Base-by-base conservation (phyloP, 2,113 vertebrate genomes). In the Trogon melanurus region DNA sequence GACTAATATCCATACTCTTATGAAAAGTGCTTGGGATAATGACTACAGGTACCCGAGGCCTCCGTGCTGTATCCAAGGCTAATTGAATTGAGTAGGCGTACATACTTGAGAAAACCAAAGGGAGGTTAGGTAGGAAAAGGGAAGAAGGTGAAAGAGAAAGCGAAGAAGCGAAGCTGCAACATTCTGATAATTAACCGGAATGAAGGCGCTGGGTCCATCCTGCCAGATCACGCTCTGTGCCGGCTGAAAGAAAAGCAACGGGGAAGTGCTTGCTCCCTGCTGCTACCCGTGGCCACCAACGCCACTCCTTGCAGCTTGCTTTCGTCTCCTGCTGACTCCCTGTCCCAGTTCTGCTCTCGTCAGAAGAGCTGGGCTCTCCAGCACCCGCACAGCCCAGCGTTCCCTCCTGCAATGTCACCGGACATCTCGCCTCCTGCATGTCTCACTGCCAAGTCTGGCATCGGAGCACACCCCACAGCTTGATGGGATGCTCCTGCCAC, bases 11-110 rank as follows among this genome's bases (percentile, higher is more conserved):
- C 79, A 81, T 92, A 94, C 79, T 94, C 85, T 88, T 89, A 96
- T 91, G 89, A 93, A 96, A 94, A 96, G 93, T 96, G 85, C 75
- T 93, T 79, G 91, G 93, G 94, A 96, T 93, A 96, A 96, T 94
- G 92, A 96, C 89, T 81, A 61, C 79, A 91, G 88, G 92, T 96
- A 95, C 74, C 67, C 6, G 73, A 86, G 89, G 76, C 81, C 76
- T 80, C 27, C 5, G 92, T 44, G 85, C 87, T 81, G 86, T 83
- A 93, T 89, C 85, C 75, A 80, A 79, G 87, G 88, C 97, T 97
- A 96, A 97, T 96, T 96, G 94, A 97, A 95, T 89, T 84, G 88
- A 97, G 91, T 92, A 92, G 93, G 91, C 65, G 67, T 88, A 53
- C 30, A 47, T 72, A 80, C 83, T 81, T 94, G 73, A 89, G 88